Conservation (phyloP, 2,888 invertebrate species). For the Coecobrya sp. region DNA sequence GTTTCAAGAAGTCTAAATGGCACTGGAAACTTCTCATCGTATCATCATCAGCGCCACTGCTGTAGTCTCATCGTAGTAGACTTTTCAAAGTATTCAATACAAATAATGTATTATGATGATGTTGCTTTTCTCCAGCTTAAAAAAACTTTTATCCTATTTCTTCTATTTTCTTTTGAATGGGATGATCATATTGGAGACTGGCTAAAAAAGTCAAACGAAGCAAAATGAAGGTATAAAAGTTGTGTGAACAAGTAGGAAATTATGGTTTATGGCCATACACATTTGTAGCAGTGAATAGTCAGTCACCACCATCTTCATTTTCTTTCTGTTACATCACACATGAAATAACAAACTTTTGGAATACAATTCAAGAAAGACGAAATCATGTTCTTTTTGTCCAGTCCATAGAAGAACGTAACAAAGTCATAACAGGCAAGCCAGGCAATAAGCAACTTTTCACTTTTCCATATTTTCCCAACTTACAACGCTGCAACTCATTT, state of each 20-base stretch:
- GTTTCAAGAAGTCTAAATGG: not conserved
- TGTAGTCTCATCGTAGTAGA: not conserved
- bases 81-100: not conserved
- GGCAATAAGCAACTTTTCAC: conserved; percentile 54
- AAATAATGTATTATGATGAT: not conserved
- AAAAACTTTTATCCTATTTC: conserved; percentile 12
- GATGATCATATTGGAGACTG: not conserved
- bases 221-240: not conserved
- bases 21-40: not conserved
- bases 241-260: not conserved
- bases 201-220: conserved; percentile 16
- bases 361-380: not conserved
- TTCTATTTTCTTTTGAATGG: not conserved
- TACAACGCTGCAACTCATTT: conserved; percentile 38
- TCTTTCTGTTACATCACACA: not conserved
- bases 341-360: conserved; percentile 30
- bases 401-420: not conserved
- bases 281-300: not conserved
- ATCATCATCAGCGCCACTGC: not conserved
- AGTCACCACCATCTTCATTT: not conserved
- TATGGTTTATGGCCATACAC: not conserved
- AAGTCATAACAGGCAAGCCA: not conserved
- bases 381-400: not conserved
- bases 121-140: not conserved
- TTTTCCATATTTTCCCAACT: conserved; percentile 15